Base-by-base conservation (phyloP, 2,113 vertebrate genomes). In the Myrmophylax atrothorax region DNA sequence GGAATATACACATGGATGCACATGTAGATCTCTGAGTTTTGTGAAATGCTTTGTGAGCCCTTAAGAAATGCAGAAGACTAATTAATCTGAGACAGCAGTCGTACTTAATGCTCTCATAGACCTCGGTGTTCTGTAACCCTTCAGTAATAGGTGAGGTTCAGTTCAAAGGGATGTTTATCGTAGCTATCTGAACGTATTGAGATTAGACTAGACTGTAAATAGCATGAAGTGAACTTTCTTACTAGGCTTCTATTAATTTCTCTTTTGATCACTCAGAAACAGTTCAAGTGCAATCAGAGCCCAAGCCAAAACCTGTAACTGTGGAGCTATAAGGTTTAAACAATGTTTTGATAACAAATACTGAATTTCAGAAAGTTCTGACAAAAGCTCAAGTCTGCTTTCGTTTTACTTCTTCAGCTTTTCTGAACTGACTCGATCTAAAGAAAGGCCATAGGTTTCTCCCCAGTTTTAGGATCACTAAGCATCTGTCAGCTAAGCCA, bases 221-320 rank as follows among this genome's bases (percentile, higher is more conserved):
- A 95, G 64, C 63, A 78, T 84, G 84, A 95, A 95, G 63, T 72
- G 75, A 91, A 53, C 50, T 91, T 96, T 94, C 81, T 94, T 91
- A 63, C 56, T 69, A 81, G 72, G 56, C 29, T 70, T 76, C 77
- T 94, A 81, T 83, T 90, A 88, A 91, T 91, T 83, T 85, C 64
- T 75, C 86, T 92, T 95, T 93, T 94, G 91, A 93, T 94, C 76
- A 82, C 35, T 92, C 6, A 3, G 87, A 96, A 97, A 93, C 72
- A 90, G 94, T 93, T 95, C 79, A 94, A 89, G 49, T 46, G 16
- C 63, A 89, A 79, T 81, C 66, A 87, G 29, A 74, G 31, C 49
- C 22, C 0, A 7, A 89, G 86, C 38, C 86, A 96, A 86, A 94
- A 78, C 37, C 76, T 74, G 63, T 55, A 89, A 67, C 76, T n/a